Evolutionary conservation across 2,113 vertebrate genomes (phyloP), one percentile per base, ranked within the genome.

Genomic region (Toxotes chatareus): DNA sequence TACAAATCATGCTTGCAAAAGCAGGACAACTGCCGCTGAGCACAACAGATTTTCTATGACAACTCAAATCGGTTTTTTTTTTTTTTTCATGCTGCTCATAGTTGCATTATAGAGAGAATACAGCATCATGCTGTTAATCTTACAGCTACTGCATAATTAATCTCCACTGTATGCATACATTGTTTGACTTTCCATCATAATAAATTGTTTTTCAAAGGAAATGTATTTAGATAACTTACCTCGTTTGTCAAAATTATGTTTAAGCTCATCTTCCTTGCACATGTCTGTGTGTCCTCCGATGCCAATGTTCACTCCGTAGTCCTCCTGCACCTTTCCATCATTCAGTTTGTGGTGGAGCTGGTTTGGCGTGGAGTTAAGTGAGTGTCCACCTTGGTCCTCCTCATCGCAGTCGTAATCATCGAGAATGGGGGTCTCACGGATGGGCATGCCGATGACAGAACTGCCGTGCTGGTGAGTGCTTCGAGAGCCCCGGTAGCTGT

Each of bases 371-470:
- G 93, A 93, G 86, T 90, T 94, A 0, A 84, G 87, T 0, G 93
- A 93, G 68, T 93, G 94, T 31, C 91, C 92, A 0, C 92, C 95
- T 1, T 95, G 96, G 2, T 98, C 98, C 0, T 97, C 97, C 0
- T 99, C 97, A 4, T 99, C 98, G 0, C 95, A 97, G 93, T 99
- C 98, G 0, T 97, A 99, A 89, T 99, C 98, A 0, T 99, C 98
- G 27, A 99, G 94, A 87, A 99, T 99, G 71, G 98, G 98, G 0
- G 98, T 99, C 94, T 99, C 98, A 0, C 98, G 96, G 86, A 99
- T 98, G 77, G 98, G 98, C 93, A 98, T 96, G 0, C 98, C 97
- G 0, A 99, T 98, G 80, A 99, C 98, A 0, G 98, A 99, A 87
- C 94, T 95, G 63, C 98, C 96, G 3, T 97, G 96, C 77, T 98